Conservation (phyloP, 2,797 vertebrate genomes). For the Vespertilio murinus region DNA sequence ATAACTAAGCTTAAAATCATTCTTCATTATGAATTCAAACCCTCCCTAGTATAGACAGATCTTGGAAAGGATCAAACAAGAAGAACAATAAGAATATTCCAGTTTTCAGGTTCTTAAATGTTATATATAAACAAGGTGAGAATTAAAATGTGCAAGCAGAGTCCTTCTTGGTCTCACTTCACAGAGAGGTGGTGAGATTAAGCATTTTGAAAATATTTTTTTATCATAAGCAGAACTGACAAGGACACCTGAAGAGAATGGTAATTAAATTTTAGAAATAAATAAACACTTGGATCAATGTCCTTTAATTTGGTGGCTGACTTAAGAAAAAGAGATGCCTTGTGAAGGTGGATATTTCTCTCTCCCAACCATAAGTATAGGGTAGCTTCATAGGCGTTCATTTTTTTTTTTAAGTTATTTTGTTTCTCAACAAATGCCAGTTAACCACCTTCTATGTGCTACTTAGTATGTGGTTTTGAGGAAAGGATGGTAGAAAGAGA, state of each 20-base stretch:
- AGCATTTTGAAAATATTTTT: conserved; percentile 75
- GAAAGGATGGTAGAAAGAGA: background rate
- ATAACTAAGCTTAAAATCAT: background rate
- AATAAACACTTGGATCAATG: conserved; percentile 78
- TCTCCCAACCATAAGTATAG: conserved; percentile 67
- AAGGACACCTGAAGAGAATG: conserved; percentile 69
- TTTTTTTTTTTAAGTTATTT: conserved; percentile 29
- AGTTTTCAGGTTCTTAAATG: conserved; percentile 45
- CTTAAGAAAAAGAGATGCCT: conserved; percentile 78
- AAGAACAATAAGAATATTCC: background rate
- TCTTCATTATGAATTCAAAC: background rate
- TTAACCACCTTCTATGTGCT: background rate
- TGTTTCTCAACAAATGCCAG: conserved; percentile 3
- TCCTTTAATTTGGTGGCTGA: conserved; percentile 68
- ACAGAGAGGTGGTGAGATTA: conserved; percentile 60
- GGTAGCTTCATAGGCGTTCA: conserved; percentile 31
- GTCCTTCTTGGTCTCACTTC: conserved; percentile 65
- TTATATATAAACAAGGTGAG: conserved; percentile 47
- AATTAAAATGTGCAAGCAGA: background rate
- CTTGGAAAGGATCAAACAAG: conserved; percentile 1
- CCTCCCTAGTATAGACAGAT: background rate
- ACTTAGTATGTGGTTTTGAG: background rate
- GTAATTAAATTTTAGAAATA: conserved; percentile 75
- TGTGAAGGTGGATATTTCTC: conserved; percentile 67
- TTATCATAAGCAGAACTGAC: conserved; percentile 71